A percentile compares a stretch with the other conserved stretches of the same genome.
Conservation (phyloP, 2,797 vertebrate species). For the Smutsia temminckii region DNA sequence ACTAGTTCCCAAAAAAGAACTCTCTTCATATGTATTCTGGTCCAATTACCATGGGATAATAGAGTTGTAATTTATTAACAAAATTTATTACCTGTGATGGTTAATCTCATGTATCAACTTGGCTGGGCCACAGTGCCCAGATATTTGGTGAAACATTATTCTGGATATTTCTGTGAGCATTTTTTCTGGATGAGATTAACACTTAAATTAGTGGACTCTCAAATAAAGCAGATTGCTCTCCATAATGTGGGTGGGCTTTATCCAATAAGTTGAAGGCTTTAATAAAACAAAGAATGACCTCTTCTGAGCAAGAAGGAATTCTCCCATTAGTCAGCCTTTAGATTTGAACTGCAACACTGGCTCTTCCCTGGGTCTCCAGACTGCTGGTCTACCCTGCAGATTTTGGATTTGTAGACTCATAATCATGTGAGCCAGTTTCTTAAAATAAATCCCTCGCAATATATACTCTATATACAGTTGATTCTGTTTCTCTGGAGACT, state of each 20-base stretch:
- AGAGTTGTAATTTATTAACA: not conserved
- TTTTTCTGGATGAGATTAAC: not conserved
- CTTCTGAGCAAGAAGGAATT: not conserved
- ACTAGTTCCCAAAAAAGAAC: not conserved
- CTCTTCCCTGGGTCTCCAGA: not conserved
- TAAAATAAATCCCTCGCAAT: not conserved
- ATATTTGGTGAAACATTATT: not conserved
- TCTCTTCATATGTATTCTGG: not conserved
- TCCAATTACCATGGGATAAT: not conserved
- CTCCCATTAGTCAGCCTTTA: not conserved
- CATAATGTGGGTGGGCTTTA: not conserved
- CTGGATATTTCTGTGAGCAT: not conserved
- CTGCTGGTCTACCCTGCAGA: not conserved
- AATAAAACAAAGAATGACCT: not conserved
- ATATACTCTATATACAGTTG: not conserved
- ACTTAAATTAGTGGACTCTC: not conserved
- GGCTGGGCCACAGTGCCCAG: not conserved
- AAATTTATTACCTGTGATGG: not conserved
- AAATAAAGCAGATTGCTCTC: not conserved
- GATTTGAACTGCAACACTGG: not conserved
- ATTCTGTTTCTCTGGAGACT: not conserved
- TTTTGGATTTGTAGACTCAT: not conserved
- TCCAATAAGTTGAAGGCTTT: not conserved
- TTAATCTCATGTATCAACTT: not conserved
- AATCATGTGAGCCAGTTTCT: not conserved